These are phyloP conservation scores for Drosophila barbarae DNA, from an alignment of 2,888 invertebrate species.

Conservation along the genomic window DNA sequence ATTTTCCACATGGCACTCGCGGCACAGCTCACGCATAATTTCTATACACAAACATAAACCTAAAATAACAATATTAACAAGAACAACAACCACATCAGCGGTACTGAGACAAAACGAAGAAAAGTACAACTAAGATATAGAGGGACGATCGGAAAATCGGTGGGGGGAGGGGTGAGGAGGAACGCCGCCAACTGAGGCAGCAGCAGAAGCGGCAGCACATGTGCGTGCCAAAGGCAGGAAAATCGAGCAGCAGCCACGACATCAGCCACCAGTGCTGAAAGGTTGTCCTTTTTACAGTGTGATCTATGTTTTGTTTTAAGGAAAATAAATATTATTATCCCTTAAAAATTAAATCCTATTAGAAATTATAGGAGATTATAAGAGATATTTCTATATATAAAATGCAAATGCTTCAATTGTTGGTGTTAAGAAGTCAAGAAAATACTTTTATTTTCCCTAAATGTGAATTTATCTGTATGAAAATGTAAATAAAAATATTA, in stretches of 20 bases:
- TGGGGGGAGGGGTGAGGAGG: constrained; percentile 1
- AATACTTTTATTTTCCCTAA: neutral
- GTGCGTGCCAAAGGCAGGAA: constrained; percentile 54
- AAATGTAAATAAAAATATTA: neutral
- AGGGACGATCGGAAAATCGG: constrained; percentile 36
- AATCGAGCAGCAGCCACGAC: constrained; percentile 39
- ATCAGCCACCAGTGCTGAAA: constrained; percentile 5
- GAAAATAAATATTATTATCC: neutral
- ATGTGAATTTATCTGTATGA: neutral
- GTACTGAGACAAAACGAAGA: constrained; percentile 30
- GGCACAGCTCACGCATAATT: constrained; percentile 48
- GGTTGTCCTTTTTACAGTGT: neutral
- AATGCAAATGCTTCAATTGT: neutral
- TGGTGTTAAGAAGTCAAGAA: neutral
- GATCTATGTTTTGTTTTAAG: neutral
- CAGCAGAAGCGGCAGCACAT: constrained; percentile 47
- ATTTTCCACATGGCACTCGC: constrained; percentile 45
- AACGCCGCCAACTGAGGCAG: constrained; percentile 13
- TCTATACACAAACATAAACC: constrained; percentile 51
- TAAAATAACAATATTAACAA: constrained; percentile 50
- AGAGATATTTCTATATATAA: neutral
- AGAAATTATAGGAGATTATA: neutral
- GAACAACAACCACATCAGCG: constrained; percentile 28
- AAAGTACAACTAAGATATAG: constrained; percentile 41
- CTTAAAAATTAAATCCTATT: neutral